phyloP scores from a whole-genome alignment of 37 sponge, comb jelly and placozoan genomes.

The Halisarca cf. caerulea region DNA sequence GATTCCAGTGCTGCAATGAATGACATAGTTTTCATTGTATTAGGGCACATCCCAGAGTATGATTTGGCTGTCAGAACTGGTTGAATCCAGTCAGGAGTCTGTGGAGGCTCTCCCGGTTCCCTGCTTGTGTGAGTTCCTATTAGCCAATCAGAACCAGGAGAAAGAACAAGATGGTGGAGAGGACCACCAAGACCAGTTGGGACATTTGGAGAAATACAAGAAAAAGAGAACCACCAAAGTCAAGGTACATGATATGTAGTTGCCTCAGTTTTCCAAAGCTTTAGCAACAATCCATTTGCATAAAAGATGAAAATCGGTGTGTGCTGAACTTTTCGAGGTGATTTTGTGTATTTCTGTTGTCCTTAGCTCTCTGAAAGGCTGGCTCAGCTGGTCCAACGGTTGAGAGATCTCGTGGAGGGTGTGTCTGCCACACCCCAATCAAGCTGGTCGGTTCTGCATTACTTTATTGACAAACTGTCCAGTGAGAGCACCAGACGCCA shows the following conservation, averaged over 20 bases:
- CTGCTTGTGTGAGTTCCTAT: conserved; percentile 97
- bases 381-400: conserved; percentile 53
- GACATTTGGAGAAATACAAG: conserved; percentile 66
- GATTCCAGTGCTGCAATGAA: too few species aligned
- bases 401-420: conserved; percentile 50
- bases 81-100: conserved; percentile 84
- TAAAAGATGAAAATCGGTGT: background rate
- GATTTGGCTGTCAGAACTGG: conserved; percentile 94
- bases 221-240: conserved; percentile 17
- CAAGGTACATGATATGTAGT: too few species aligned
- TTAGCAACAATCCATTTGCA: too few species aligned
- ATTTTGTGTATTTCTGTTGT: background rate
- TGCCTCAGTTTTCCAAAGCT: too few species aligned
- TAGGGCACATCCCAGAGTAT: conserved; percentile 91
- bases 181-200: conserved; percentile 28
- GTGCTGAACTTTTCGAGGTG: background rate
- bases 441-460: conserved; percentile 54
- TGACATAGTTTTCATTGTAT: too few species aligned
- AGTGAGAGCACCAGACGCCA: conserved; percentile 40
- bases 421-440: conserved; percentile 14
- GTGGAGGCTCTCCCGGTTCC: conserved; percentile 92
- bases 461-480: conserved; percentile 73
- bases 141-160: conserved; percentile 68
- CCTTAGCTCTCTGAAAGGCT: conserved; percentile 51
- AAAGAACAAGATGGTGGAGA: conserved; percentile 11